A percentile compares a stretch with the other conserved stretches of the same genome.
Evolutionary conservation across 2,113 vertebrate genomes (phyloP).

Genomic region (Elachura formosa): DNA sequence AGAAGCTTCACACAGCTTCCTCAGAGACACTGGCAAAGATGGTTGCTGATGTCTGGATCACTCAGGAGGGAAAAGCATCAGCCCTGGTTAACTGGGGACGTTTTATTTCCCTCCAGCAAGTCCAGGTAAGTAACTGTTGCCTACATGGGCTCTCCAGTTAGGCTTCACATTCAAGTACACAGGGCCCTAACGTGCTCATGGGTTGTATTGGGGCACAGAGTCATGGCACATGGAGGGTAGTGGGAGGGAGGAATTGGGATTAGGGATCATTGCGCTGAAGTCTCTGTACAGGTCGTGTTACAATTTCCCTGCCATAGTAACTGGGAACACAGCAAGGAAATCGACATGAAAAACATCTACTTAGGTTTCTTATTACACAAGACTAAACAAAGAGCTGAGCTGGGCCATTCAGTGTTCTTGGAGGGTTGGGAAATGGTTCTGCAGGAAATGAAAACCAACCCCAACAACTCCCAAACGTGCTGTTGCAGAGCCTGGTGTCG

Average conservation of each 20-base stretch:
- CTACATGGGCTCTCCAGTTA: neutral
- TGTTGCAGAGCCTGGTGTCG: constrained; percentile 79
- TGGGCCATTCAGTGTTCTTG: neutral
- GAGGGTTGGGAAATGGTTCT: neutral
- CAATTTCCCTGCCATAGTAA: neutral
- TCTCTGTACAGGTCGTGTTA: neutral
- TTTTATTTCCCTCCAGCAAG: constrained; percentile 87
- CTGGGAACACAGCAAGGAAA: neutral
- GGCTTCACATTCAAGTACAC: neutral
- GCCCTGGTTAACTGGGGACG: constrained; percentile 86
- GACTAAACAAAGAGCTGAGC: neutral
- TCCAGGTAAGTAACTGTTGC: constrained; percentile 75
- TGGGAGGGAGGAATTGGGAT: neutral
- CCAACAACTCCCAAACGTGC: neutral
- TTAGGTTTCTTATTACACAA: rapidly evolving
- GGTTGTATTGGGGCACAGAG: neutral
- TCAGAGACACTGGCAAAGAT: constrained; percentile 70
- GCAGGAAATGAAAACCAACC: neutral
- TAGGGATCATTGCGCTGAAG: neutral
- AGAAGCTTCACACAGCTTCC: constrained; percentile 72
- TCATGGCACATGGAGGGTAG: neutral
- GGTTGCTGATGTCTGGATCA: constrained; percentile 78
- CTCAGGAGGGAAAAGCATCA: constrained; percentile 81
- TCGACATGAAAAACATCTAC: neutral
- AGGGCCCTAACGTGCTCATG: rapidly evolving